Evolutionary conservation across 1,140 invertebrate genomes (phyloP), one percentile per base, ranked within the genome.

Genomic region (Cephus cinctus): DNA sequence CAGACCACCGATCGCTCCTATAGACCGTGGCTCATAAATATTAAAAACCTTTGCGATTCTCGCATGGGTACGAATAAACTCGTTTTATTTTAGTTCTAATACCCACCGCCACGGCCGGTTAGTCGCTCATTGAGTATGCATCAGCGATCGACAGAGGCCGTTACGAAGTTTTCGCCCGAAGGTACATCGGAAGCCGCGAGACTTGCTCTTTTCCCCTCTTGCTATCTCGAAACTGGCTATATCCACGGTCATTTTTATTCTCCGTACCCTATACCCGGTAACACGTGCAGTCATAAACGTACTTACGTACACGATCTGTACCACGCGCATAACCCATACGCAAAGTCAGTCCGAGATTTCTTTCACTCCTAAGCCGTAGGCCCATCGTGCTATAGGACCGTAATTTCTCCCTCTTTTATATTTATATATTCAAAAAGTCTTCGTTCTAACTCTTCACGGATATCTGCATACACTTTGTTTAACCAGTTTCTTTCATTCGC

Each of bases 61-160:
- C 25, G 25, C n/a, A 27, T 6, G 40, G n/a, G 25, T n/a, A n/a
- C n/a, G n/a, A n/a, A n/a, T n/a, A n/a, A n/a, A 27, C 25, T 27
- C 40, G 20, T 59, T 63, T 60, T 27, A 27, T 27, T 27, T 27
- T 62, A 42, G 50, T n/a, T 61, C 50, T 53, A 54, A 59, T 50
- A 55, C 43, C 40, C 41, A 46, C 50, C 59, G 45, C 54, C 9
- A n/a, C 38, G 53, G 54, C 50, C 57, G 56, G 63, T 58, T 50
- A 39, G 53, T 54, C 54, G 56, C 61, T 67, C 61, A 67, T 67
- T 61, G 49, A 58, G 57, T 67, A 65, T 67, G 61, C 66, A 69
- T 61, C 64, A 53, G 55, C 67, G 51, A 68, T 70, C 66, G 67
- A 67, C 67, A 56, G 52, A 23, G 32, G 48, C 46, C 52, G 50